Percentiles rank a stretch among this genome's conserved stretches.
phyloP scores from a whole-genome alignment of 1,140 invertebrate species.

The Calephelis virginiensis region DNA sequence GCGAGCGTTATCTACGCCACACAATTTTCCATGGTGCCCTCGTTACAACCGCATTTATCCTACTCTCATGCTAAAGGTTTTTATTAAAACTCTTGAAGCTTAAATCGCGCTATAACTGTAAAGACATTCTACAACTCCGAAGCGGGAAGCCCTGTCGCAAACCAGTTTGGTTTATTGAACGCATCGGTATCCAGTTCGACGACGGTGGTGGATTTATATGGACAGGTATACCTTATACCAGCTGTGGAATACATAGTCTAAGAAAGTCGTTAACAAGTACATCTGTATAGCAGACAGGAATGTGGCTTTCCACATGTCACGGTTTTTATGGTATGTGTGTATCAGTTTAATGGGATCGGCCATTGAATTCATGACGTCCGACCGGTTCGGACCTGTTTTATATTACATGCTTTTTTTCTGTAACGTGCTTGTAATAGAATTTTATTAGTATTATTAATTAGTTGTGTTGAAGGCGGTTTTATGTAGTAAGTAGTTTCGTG shows the following conservation, averaged over 20 bases:
- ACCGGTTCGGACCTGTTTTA: constrained; percentile 4
- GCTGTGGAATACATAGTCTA: constrained; percentile 27
- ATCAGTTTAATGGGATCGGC: constrained; percentile 25
- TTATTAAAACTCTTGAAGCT: constrained; percentile 32
- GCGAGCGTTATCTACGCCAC: no score
- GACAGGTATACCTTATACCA: constrained; percentile 44
- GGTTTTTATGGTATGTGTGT: constrained; percentile 32
- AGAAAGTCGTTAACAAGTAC: constrained; percentile 40
- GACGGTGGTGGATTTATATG: constrained; percentile 60
- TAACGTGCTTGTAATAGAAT: background rate
- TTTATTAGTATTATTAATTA: no score
- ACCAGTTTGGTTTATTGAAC: constrained; percentile 67
- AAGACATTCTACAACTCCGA: constrained; percentile 62
- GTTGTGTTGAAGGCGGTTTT: no score
- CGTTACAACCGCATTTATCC: no score
- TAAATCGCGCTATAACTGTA: constrained; percentile 56
- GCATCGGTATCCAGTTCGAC: constrained; percentile 53
- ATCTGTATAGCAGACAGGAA: constrained; percentile 33
- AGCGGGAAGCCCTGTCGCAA: constrained; percentile 62
- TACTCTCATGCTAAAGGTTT: constrained; percentile 3
- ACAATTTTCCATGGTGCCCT: no score
- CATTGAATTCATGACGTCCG: constrained; percentile 22
- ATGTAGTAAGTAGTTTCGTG: no score
- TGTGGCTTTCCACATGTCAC: constrained; percentile 37
- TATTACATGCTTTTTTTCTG: constrained; percentile 1